A percentile compares a stretch with the other conserved stretches of the same genome.
These are phyloP conservation scores for Aerospiza tachiro DNA, from an alignment of 2,797 vertebrate genomes.

Conservation along the genomic window DNA sequence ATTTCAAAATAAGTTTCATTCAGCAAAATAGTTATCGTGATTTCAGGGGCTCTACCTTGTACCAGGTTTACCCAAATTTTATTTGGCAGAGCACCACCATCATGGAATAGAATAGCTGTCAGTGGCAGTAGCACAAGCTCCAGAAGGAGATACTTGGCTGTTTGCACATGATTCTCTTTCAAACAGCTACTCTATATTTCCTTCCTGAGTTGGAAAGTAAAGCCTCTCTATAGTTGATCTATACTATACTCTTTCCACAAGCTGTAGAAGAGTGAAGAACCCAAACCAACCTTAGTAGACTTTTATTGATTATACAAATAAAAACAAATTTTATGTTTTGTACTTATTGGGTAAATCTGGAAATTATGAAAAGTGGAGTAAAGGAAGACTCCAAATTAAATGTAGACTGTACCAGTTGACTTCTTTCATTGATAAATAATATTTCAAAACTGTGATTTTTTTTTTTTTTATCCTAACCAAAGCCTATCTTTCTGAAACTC, in stretches of 20 bases:
- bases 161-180: not conserved
- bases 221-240: not conserved
- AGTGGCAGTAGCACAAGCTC: not conserved
- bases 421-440: not conserved
- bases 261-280: not conserved
- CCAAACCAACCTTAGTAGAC: not conserved
- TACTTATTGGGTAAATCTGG: not conserved
- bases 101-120: not conserved
- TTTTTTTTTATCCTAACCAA: not conserved
- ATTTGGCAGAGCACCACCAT: not conserved
- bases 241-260: not conserved
- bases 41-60: not conserved
- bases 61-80: not conserved
- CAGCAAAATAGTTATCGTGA: not conserved
- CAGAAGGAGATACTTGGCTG: not conserved
- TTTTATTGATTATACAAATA: not conserved
- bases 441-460: not conserved
- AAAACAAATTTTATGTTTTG: not conserved
- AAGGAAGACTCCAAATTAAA: not conserved
- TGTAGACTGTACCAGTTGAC: not conserved
- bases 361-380: not conserved
- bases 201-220: not conserved
- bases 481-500: not conserved
- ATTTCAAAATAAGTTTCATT: not conserved
- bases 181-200: not conserved